Evolutionary conservation across 2,113 vertebrate genomes (phyloP).

Genomic region (Baryphthengus martii): DNA sequence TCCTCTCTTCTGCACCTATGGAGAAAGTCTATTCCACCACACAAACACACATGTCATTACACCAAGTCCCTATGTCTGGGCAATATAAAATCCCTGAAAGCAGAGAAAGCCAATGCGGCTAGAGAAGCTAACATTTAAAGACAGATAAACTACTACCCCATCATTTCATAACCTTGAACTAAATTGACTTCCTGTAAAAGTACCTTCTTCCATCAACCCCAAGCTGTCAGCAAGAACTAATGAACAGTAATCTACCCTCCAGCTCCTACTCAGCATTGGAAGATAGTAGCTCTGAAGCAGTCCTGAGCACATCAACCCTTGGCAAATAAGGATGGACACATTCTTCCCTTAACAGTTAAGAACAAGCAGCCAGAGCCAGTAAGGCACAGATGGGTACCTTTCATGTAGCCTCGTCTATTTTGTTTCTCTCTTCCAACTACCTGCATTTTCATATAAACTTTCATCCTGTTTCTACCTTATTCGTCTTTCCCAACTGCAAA

Average conservation of each 20-base stretch:
- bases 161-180: background rate
- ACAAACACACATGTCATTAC: rapidly evolving
- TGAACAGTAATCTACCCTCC: background rate
- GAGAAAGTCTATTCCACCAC: background rate
- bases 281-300: background rate
- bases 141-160: background rate
- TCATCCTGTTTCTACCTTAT: background rate
- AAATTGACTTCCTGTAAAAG: background rate
- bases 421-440: background rate
- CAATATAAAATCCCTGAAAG: background rate
- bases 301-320: background rate
- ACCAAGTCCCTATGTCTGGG: background rate
- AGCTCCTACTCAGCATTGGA: background rate
- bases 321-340: background rate
- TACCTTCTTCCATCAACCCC: background rate
- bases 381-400: background rate
- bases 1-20: background rate
- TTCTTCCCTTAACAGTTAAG: background rate
- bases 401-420: background rate
- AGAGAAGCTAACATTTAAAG: background rate
- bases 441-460: background rate
- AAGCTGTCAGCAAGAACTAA: background rate
- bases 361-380: background rate
- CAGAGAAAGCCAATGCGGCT: background rate
- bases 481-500: background rate